Conservation (phyloP, 2,888 invertebrate species). For the Thymelicus sylvestris region DNA sequence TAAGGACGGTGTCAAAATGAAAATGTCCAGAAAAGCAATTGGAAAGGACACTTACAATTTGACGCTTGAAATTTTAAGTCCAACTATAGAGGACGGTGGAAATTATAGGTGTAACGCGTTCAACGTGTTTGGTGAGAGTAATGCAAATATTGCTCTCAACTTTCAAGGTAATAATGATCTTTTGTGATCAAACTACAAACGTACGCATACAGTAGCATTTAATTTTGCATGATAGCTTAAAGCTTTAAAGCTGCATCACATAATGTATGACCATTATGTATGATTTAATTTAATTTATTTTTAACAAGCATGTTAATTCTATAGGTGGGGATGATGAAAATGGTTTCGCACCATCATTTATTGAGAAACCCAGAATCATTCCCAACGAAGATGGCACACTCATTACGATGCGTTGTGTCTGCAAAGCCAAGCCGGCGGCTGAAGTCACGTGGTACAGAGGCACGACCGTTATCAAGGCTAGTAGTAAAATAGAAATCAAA, state of each 20-base stretch:
- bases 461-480: conserved; percentile 92
- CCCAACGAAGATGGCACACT: conserved; percentile 98
- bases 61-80: conserved; percentile 97
- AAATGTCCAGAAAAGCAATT: conserved; percentile 95
- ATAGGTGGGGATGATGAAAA: conserved; percentile 96
- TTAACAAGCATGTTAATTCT: conserved; percentile 42
- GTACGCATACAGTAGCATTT: conserved; percentile 82
- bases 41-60: conserved; percentile 96
- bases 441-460: conserved; percentile 98
- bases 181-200: conserved; percentile 49
- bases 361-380: conserved; percentile 99
- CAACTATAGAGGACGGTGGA: conserved; percentile 98
- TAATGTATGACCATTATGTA: neutral
- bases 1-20: conserved; percentile 92
- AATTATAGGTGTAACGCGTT: conserved; percentile 99
- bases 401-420: conserved; percentile 98
- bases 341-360: conserved; percentile 98
- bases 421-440: conserved; percentile 97
- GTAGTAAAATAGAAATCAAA: conserved; percentile 92
- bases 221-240: conserved; percentile 70
- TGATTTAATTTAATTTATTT: neutral
- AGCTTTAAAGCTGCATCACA: conserved; percentile 74
- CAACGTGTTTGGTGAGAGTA: conserved; percentile 99
- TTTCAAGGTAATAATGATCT: conserved; percentile 93
- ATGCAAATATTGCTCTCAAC: conserved; percentile 99